Evolutionary conservation across 1,140 invertebrate species (phyloP), one percentile per base, ranked within the genome.

Genomic region (Zophobas atratus): DNA sequence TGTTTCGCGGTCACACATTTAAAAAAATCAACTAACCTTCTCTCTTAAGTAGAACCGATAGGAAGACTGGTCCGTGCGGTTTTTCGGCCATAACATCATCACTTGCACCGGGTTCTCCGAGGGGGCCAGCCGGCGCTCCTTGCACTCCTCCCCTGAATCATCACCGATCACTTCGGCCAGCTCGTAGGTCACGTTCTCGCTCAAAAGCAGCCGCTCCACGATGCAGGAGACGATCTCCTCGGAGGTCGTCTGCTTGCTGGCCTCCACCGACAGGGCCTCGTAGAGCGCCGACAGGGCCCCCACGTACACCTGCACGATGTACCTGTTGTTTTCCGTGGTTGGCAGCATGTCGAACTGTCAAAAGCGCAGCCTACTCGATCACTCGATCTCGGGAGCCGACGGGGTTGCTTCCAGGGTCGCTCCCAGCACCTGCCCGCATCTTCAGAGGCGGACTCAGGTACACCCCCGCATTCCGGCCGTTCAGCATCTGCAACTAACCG

Each of bases 71-170:
- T 79, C 88, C 84, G 34, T 88, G 86, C 83, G 86, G 86, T 84
- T 88, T 87, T 96, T 95, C 20, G 97, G 97, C 97, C 97, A 99
- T 4, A 99, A 88, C 81, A 97, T 89, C 93, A 98, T 97, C 38
- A 98, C 91, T 34, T 95, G 94, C 4, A 98, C 96, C 0, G 97
- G 97, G 83, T 94, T 96, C 86, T 99, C 97, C 35, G 90, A 89
- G 46, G 93, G 89, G n/a, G 53, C 94, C 20, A 99, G 90, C 82
- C 97, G 89, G 77, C 97, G 88, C 88, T 98, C 97, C 86, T 98
- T 98, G 86, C 96, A 98, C 85, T 97, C 95, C 83, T 94, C 92
- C 8, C 94, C 93, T 74, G 92, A 90, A 82, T 93, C 92, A 87
- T 95, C 93, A 75, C 93, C 94, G 73, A 85, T 93, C 90, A 98